Evolutionary conservation across 2,888 invertebrate species (phyloP), one percentile per base, ranked within the genome.

Genomic region (Drosophila leonis): DNA sequence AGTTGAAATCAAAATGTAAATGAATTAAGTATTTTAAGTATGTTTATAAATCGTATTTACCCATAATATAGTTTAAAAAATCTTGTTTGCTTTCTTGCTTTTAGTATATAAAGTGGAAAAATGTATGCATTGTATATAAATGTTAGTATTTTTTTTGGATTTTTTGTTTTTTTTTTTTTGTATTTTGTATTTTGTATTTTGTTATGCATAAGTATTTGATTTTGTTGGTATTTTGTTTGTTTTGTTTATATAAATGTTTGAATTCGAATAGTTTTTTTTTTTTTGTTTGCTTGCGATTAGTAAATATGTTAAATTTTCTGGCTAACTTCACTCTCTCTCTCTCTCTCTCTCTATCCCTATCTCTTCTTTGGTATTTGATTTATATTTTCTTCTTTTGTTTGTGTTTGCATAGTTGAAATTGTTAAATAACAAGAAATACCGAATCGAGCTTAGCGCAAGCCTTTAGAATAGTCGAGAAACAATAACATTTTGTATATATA

Each of bases 381-480:
- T 13, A 31, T 61, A 46, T 60, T 39, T 33, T 33, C 1, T 13
- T 13, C n/a, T n/a, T 27, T 24, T 44, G 10, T 13, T n/a, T 68
- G 35, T 52, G 15, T 71, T 64, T 65, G 61, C 52, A 64, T 80
- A 55, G 69, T 70, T 39, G 69, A 78, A 82, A 85, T 78, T 81
- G 64, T 86, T 70, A 83, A 88, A 90, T 88, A 85, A 85, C 86
- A 85, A 90, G 83, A 86, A 83, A 85, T 88, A 88, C 57, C 46
- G 65, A 75, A 84, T 89, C 85, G 72, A 88, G 74, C 73, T 84
- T 82, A 84, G 90, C 88, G 88, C 90, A 80, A 84, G 90, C 82
- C 59, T 78, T 60, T 88, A 87, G 75, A 72, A 62, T 79, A 78
- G 78, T 60, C 62, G 66, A 69, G 66, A 69, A 72, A 83, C 68